Evolutionary conservation across 2,113 vertebrate genomes (phyloP).

Genomic region (Tichodroma muraria): DNA sequence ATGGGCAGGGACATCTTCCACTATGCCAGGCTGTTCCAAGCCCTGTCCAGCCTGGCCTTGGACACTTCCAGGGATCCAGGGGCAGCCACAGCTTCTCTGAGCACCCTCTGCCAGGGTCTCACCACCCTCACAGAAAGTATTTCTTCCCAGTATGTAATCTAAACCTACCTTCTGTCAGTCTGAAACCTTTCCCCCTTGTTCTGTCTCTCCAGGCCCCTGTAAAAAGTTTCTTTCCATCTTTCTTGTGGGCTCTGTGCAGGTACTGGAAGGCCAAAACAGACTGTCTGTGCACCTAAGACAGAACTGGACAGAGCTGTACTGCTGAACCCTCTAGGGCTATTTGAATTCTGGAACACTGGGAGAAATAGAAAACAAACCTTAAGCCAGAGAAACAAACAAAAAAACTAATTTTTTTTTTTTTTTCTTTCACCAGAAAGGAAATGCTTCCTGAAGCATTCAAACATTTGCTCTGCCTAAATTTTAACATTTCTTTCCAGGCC

Average conservation of each 20-base stretch:
- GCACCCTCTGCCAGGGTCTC: not conserved
- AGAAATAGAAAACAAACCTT: not conserved
- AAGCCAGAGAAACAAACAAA: not conserved
- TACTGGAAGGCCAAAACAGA: not conserved
- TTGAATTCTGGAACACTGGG: not conserved
- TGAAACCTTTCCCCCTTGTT: not conserved
- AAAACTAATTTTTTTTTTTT: not conserved
- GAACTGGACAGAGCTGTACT: not conserved
- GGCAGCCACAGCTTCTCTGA: not conserved
- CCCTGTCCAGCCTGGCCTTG: not conserved
- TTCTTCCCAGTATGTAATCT: not conserved
- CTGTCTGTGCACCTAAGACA: not conserved
- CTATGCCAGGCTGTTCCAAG: not conserved
- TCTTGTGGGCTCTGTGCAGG: not conserved
- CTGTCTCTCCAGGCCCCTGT: not conserved
- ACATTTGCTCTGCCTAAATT: not conserved
- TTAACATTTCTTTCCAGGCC: not conserved
- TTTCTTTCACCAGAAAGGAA: not conserved
- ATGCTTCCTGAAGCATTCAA: not conserved
- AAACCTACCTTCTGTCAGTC: not conserved
- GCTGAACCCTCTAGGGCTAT: not conserved
- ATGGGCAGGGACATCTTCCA: not conserved
- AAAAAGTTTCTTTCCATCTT: not conserved
- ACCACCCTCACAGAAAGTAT: not conserved
- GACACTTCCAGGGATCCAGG: not conserved